phyloP scores from a whole-genome alignment of 2,797 vertebrate species.

The Falco columbarius region DNA sequence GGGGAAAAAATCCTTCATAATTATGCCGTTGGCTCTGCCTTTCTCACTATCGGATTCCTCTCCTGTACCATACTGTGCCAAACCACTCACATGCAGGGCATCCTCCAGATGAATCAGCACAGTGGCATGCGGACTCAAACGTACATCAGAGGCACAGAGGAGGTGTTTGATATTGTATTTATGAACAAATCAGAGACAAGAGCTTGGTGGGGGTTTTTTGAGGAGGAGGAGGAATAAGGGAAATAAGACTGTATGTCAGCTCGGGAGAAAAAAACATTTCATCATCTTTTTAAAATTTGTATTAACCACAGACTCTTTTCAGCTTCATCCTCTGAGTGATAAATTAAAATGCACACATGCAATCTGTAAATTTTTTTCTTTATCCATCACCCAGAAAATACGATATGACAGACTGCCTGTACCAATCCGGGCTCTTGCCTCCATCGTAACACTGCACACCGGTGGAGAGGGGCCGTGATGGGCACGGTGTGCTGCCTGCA shows the following conservation, averaged over 20 bases:
- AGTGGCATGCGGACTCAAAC: fast-evolving
- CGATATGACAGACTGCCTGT: not conserved
- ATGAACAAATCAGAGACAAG: conserved; percentile 34
- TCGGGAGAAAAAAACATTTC: not conserved
- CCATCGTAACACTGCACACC: fast-evolving
- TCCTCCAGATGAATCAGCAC: conserved; percentile 14
- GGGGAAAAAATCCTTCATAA: conserved; percentile 31
- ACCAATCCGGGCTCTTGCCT: not conserved
- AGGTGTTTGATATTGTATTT: conserved; percentile 23
- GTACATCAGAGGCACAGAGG: not conserved
- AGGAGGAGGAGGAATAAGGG: not conserved
- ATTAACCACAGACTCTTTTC: not conserved
- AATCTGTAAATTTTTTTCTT: not conserved
- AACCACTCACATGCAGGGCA: not conserved
- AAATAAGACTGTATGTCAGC: not conserved
- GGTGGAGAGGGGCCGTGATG: not conserved
- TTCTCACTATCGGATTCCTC: not conserved
- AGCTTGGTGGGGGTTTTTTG: not conserved
- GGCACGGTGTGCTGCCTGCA: not conserved
- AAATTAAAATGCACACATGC: not conserved
- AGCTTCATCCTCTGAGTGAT: not conserved
- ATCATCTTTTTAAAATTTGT: not conserved
- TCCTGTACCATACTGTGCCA: not conserved
- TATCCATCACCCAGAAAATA: not conserved
- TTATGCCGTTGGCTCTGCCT: not conserved